Evolutionary conservation across 2,797 vertebrate species (phyloP), one percentile per base, ranked within the genome.

Genomic region (Peromyscus eremicus): DNA sequence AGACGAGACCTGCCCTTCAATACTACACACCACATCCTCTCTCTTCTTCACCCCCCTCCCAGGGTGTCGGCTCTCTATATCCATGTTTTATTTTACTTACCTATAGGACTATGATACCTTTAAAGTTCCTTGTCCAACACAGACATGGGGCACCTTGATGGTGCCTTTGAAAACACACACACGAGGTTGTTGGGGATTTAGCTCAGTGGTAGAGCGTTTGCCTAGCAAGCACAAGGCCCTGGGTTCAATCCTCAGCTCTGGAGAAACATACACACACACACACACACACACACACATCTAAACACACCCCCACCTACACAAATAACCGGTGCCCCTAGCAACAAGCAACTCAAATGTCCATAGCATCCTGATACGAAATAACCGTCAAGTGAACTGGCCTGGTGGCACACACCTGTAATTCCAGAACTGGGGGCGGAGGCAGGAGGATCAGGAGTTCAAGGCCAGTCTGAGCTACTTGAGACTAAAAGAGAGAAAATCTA

Each of bases 101-200:
- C 64, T 68, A 25, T 83, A 79, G n/a, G 73, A 77, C 86, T 46
- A 91, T 71, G 60, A 55, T 16, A 82, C 3, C 29, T 13, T 93
- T n/a, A 57, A 55, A 62, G 0, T 49, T 77, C 87, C 60, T 32
- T 76, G 34, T 40, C 27, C 57, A 85, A 43, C 16, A 27, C 23
- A 60, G n/a, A 32, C 1, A 6, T 21, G 23, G 0, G 37, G 46
- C 66, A 25, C 57, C 52, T 17, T 46, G n/a, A 89, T 52, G 25
- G 43, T 43, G 37, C 27, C 79, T 95, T 94, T 80, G 71, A 80
- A 77, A 91, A 66, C 13, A 66, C 64, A 89, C 27, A 40, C 40
- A 40, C 40, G 40, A 40, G 40, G 40, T 40, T 40, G 40, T n/a
- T n/a, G n/a, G 40, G 40, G 40, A 40, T 40, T 40, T 40, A 40